Conservation (phyloP, 2,113 vertebrate genomes). For the Cebus imitator region DNA sequence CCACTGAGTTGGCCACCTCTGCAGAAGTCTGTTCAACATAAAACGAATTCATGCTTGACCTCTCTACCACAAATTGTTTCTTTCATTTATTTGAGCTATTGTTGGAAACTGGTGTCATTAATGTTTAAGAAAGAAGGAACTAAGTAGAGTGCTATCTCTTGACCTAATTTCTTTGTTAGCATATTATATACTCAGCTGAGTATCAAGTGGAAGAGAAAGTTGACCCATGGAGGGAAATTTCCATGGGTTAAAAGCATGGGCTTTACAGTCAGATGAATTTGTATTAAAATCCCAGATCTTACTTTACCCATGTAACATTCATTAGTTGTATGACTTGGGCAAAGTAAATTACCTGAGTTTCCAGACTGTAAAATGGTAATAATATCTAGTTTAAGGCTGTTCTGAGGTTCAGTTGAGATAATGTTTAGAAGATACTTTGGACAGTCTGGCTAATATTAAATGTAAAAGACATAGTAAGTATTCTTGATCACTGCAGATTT, state of each 20-base stretch:
- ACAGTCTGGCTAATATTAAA: neutral
- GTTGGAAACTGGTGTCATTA: constrained; percentile 14
- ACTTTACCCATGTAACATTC: neutral
- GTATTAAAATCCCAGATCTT: neutral
- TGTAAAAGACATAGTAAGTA: neutral
- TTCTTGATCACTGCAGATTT: neutral
- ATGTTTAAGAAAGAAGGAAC: constrained; percentile 52
- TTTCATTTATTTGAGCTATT: neutral
- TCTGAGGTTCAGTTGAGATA: neutral
- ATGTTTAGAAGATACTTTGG: neutral
- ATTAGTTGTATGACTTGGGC: neutral
- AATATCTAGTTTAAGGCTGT: neutral
- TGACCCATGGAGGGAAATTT: neutral
- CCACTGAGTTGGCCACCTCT: neutral
- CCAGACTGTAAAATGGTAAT: neutral
- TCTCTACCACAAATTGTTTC: neutral
- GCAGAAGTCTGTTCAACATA: neutral
- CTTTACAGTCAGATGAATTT: neutral
- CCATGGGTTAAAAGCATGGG: neutral
- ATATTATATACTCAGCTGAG: neutral
- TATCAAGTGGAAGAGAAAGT: constrained; percentile 40
- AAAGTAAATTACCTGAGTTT: neutral
- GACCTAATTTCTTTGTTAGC: neutral
- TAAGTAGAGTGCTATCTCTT: neutral
- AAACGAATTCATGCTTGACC: neutral